Evolutionary conservation across 2,113 vertebrate genomes (phyloP), one percentile per base, ranked within the genome.

Genomic region (Toxotes chatareus): DNA sequence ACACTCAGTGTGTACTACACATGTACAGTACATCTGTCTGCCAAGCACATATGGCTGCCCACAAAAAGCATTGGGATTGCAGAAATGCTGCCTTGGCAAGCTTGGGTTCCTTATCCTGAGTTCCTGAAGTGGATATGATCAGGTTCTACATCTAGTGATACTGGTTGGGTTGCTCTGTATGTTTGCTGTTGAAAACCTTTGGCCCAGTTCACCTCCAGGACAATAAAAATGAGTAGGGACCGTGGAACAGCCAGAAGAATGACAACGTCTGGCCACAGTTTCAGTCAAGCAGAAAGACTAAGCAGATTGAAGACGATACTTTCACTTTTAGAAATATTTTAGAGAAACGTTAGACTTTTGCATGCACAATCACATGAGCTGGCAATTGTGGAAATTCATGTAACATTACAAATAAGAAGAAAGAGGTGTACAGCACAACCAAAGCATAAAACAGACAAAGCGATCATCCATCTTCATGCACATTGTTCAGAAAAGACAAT

Each of bases 391-490:
- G 49, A 44, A 80, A 76, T 69, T 17, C 31, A 47, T 21, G 13
- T 12, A 12, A 40, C 44, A 63, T 14, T 46, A 44, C 34, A 46
- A 51, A 53, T 10, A 16, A 66, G 17, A 44, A 21, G 11, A 70
- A 31, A 49, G 23, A 3, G 31, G 59, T 11, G 67, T 4, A 53
- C 1, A 60, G 36, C 71, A 73, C 73, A 66, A 76, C 12, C 38
- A 57, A 40, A 12, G 32, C 63, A 78, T 21, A 53, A 59, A 53
- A 69, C 17, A 44, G 7, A 55, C 16, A 62, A 69, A n/a, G 64
- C 71, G 32, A 51, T 71, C 75, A 84, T 80, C 84, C 76, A 76
- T 57, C 38, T 23, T 62, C 90, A 90, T 90, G 91, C 91, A 90
- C 23, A 56, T 6, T n/a, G 9, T 44, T 60, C 1, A 31, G 19